Conservation (phyloP, 2,888 invertebrate genomes). For the Metallyticus violacea region DNA sequence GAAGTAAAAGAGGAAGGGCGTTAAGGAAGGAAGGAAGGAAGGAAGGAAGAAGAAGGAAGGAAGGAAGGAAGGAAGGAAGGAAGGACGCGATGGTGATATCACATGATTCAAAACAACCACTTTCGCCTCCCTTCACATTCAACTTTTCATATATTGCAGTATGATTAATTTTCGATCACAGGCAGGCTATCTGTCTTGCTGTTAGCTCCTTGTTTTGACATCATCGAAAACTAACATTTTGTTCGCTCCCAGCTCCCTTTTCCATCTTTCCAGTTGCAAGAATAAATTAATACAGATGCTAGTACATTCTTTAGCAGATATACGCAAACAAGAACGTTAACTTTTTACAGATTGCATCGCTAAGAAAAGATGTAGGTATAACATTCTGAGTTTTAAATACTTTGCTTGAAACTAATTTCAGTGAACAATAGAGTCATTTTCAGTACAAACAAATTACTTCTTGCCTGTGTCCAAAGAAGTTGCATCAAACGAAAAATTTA, state of each 20-base stretch:
- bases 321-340: too few species aligned
- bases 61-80: background rate
- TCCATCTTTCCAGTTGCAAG: background rate
- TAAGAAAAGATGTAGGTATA: too few species aligned
- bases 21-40: background rate
- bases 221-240: background rate
- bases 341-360: too few species aligned
- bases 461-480: too few species aligned
- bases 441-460: too few species aligned
- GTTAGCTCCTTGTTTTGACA: constrained; percentile 18
- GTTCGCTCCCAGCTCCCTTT: background rate
- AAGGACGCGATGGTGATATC: background rate
- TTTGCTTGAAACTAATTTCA: too few species aligned
- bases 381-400: too few species aligned
- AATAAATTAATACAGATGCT: background rate
- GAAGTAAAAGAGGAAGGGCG: too few species aligned
- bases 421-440: too few species aligned
- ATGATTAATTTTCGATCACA: constrained; percentile 33
- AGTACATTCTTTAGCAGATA: background rate
- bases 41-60: background rate
- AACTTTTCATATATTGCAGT: constrained; percentile 17
- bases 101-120: background rate
- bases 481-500: too few species aligned
- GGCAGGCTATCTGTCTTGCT: constrained; percentile 28
- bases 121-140: background rate